Evolutionary conservation across 1,140 invertebrate genomes (phyloP).

Genomic region (Mycetomoellerius zeteki): DNA sequence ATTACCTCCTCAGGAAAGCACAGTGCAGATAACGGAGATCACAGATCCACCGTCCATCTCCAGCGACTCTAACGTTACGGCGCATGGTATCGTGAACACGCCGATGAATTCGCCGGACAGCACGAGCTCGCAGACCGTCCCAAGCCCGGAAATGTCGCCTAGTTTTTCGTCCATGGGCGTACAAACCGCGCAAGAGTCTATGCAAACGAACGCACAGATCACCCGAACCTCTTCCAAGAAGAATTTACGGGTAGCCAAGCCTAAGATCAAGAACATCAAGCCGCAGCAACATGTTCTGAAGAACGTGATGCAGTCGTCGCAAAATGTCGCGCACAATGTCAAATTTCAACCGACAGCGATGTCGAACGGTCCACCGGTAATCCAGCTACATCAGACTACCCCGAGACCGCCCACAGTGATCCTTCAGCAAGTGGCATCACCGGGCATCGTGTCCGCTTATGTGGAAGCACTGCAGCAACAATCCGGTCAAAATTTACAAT

Average conservation of each 20-base stretch:
- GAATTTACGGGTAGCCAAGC: constrained; percentile 77
- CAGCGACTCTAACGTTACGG: constrained; percentile 67
- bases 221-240: constrained; percentile 77
- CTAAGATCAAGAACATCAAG: constrained; percentile 79
- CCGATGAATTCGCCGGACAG: constrained; percentile 75
- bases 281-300: constrained; percentile 75
- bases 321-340: constrained; percentile 49
- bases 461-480: constrained; percentile 90
- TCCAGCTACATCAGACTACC: constrained; percentile 79
- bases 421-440: constrained; percentile 89
- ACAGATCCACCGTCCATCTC: constrained; percentile 74
- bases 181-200: constrained; percentile 58
- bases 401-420: constrained; percentile 88
- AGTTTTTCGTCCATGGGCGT: constrained; percentile 70
- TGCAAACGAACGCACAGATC: constrained; percentile 73
- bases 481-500: constrained; percentile 90
- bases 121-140: constrained; percentile 74
- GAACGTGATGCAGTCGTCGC: constrained; percentile 71
- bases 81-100: constrained; percentile 59
- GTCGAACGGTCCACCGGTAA: constrained; percentile 79
- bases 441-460: constrained; percentile 90
- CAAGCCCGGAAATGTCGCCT: constrained; percentile 76
- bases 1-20: constrained; percentile 82
- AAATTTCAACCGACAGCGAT: constrained; percentile 79
- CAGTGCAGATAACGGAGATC: constrained; percentile 83